Evolutionary conservation across 2,888 invertebrate genomes (phyloP), one percentile per base, ranked within the genome.

Genomic region (Diogma glabrata): DNA sequence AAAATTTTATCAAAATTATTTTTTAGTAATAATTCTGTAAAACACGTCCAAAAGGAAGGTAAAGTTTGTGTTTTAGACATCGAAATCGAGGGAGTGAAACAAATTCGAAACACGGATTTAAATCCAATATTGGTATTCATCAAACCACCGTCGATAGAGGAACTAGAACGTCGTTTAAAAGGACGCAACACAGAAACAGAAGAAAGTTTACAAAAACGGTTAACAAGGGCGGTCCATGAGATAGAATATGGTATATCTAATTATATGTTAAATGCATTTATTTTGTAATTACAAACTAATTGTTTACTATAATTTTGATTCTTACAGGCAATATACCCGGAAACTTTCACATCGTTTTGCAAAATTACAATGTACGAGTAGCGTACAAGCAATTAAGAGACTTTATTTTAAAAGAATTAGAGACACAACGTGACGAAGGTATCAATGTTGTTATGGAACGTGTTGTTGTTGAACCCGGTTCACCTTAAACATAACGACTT

Each of bases 41-140:
- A 84, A 59, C 81, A 81, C 55, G 88, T 97, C 1, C 79, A 82
- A 54, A 71, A 75, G 14, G 74, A 80, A 14, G 95, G 95, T 3
- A 86, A 86, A 64, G 81, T 96, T 38, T 96, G 96, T 64, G 82
- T 97, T 2, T 71, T 97, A 57, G 97, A 97, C 65, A 90, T 97
- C 58, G 96, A 97, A 61, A 81, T 91, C 50, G 89, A 96, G 72
- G 97, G 96, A 17, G 95, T 96, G 0, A 87, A 88, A 60, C 87
- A 82, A 67, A 82, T 97, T 10, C 90, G 88, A 63, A 75, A 79
- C 52, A 84, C 87, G 19, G 80, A 87, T 62, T 72, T 96, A 9
- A 78, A 90, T 65, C 89, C 95, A 0, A 72, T 87, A 60, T 81
- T 85, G 57, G 81, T 99, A 19, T 95, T 95, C 67, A 78, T 99